These are phyloP conservation scores for Phymanthus crucifer DNA, from an alignment of 92 coral and sea anemone species.

Conservation along the genomic window DNA sequence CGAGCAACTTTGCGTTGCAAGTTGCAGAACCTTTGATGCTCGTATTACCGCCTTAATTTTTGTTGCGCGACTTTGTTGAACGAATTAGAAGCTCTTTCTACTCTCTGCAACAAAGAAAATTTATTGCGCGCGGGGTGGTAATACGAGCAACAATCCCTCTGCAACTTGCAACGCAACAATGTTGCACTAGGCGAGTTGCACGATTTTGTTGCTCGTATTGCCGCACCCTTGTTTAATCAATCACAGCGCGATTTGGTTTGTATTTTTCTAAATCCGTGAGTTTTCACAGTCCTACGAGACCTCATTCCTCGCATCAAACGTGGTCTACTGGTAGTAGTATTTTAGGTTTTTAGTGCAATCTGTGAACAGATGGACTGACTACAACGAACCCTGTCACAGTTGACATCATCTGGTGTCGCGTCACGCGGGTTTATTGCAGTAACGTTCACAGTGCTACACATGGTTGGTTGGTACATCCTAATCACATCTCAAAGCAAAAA, in stretches of 20 bases:
- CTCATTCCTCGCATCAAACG: not conserved
- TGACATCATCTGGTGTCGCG: not conserved
- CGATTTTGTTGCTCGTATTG: too few relatives aligned
- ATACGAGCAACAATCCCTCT: too few relatives aligned
- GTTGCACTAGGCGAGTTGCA: too few relatives aligned
- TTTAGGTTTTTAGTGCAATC: not conserved
- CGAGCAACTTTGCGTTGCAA: too few relatives aligned
- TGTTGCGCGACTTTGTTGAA: too few relatives aligned
- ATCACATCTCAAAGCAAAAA: not conserved
- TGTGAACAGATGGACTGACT: not conserved
- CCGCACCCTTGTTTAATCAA: too few relatives aligned
- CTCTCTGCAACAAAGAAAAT: too few relatives aligned
- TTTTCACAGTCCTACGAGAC: not conserved
- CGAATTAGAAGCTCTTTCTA: too few relatives aligned
- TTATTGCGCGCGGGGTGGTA: too few relatives aligned
- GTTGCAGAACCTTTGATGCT: too few relatives aligned
- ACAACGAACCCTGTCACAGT: not conserved
- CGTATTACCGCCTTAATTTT: too few relatives aligned
- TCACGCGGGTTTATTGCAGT: not conserved
- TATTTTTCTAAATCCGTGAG: not conserved
- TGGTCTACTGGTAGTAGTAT: not conserved
- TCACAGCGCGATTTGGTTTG: not conserved
- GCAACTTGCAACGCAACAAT: too few relatives aligned
- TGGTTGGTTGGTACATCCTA: not conserved
- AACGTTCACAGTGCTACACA: not conserved